Conservation (phyloP, 1,140 invertebrate genomes). For the Oppia nitens region DNA sequence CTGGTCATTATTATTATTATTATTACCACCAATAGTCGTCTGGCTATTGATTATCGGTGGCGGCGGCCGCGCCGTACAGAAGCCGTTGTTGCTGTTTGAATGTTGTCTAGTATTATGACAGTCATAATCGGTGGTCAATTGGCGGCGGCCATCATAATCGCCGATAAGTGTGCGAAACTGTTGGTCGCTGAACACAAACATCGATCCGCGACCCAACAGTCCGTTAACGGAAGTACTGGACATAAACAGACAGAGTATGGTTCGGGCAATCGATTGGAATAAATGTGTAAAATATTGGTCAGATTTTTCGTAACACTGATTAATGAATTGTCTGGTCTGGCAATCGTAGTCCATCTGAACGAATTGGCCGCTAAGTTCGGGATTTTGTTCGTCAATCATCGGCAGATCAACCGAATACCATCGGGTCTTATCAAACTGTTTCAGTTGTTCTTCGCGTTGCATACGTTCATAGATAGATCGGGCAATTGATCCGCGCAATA, state of each 20-base stretch:
- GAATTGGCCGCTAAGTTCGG: constrained; percentile 1
- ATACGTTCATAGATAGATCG: constrained; percentile 6
- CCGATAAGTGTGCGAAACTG: constrained; percentile 42
- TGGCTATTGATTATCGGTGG: too few species aligned
- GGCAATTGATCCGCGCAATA: constrained; percentile 2
- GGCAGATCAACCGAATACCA: constrained; percentile 1
- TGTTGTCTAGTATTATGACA: background rate
- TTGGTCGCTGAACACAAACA: constrained; percentile 69
- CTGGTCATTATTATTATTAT: too few species aligned
- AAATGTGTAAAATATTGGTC: constrained; percentile 56
- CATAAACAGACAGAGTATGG: constrained; percentile 53
- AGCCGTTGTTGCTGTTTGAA: background rate
- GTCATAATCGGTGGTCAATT: constrained; percentile 34
- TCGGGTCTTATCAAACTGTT: constrained; percentile 2
- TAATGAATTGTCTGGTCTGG: constrained; percentile 51
- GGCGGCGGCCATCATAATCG: background rate
- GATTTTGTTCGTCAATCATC: background rate
- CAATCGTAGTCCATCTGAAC: constrained; percentile 35
- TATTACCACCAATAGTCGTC: too few species aligned
- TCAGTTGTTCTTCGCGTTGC: constrained; percentile 6
- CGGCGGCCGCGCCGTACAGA: background rate
- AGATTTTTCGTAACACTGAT: constrained; percentile 48
- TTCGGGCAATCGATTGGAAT: constrained; percentile 49
- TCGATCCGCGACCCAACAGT: constrained; percentile 67
- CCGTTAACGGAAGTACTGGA: constrained; percentile 66